Base-by-base conservation (phyloP, 2,888 invertebrate genomes). In the Epirrhoe tristata region DNA sequence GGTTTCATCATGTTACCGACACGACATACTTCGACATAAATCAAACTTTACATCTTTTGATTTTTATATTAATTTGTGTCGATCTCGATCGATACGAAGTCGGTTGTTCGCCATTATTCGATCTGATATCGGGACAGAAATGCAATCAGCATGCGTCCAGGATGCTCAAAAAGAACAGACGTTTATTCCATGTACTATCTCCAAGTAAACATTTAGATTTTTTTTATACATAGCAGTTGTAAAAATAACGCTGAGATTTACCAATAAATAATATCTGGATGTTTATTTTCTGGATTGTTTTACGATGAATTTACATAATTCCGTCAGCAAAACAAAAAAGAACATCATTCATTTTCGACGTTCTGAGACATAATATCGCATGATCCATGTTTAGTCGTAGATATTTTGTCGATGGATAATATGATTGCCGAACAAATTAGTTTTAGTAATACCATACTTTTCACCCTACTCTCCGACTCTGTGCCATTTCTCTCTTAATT, bases 391-490 rank as follows among this genome's bases (percentile, higher is more conserved):
- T 56, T 54, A 51, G 53, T 54, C 36, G 32, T 64, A 53, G 58
- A 70, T 70, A 63, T 66, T 67, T 74, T 73, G 24, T 75, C 76
- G 62, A 72, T 71, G 56, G 68, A 69, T 71, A 66, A 66, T 69
- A 67, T 65, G 56, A 63, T 64, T 64, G 55, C 62, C 58, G 12
- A 58, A 54, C 34, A 34, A 39, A 46, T 48, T 64, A 68, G 67
- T 3, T 61, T 64, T 59, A 62, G 58, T 59, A 65, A 39, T 62
- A 62, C 66, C 66, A 63, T 68, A 65, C 66, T 68, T 60, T 76
- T 68, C 69, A 69, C 69, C 67, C 60, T 74, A 73, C 75, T 76
- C 78, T 80, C 75, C 68, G 61, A 65, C 50, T 68, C 68, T 64
- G 68, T 68, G 68, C 68, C 68, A 68, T 68, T 63, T 60, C 68